A percentile compares a stretch with the other conserved stretches of the same genome.
Conservation (phyloP, 2,888 invertebrate species). For the Heteromyza rotundicornis region DNA sequence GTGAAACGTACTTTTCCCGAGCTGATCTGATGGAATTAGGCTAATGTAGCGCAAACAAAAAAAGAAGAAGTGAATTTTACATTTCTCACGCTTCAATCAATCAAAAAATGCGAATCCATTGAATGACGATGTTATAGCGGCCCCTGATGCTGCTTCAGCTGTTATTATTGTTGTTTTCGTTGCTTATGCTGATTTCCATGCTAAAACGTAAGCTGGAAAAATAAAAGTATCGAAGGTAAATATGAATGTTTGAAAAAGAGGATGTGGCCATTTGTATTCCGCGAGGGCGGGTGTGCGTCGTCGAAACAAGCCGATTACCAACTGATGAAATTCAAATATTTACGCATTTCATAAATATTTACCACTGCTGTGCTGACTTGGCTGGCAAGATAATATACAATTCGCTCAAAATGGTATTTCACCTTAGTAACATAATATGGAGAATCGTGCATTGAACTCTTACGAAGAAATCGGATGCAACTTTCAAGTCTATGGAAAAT, state of each 20-base stretch:
- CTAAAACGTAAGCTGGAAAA: not conserved
- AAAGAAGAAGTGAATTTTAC: constrained; percentile 43
- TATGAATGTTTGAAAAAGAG: not conserved
- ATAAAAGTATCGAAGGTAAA: not conserved
- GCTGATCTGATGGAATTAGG: constrained; percentile 42
- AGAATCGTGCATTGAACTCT: no score
- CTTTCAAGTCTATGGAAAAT: no score
- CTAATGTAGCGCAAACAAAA: constrained; percentile 48
- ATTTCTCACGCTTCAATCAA: constrained; percentile 57
- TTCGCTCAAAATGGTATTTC: no score
- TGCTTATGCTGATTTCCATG: constrained; percentile 1
- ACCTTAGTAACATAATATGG: no score
- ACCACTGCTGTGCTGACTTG: no score
- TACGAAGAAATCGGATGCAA: no score
- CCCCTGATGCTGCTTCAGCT: no score
- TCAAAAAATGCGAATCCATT: constrained; percentile 46
- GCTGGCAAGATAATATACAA: no score
- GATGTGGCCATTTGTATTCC: no score
- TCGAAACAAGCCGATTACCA: not conserved
- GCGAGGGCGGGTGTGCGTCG: no score
- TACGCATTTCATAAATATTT: constrained; percentile 1
- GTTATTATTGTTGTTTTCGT: not conserved
- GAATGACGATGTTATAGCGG: no score
- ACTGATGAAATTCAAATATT: constrained; percentile 2
- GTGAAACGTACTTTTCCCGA: constrained; percentile 16